Base-by-base conservation (phyloP, 2,113 vertebrate species). In the Proteles cristata region DNA sequence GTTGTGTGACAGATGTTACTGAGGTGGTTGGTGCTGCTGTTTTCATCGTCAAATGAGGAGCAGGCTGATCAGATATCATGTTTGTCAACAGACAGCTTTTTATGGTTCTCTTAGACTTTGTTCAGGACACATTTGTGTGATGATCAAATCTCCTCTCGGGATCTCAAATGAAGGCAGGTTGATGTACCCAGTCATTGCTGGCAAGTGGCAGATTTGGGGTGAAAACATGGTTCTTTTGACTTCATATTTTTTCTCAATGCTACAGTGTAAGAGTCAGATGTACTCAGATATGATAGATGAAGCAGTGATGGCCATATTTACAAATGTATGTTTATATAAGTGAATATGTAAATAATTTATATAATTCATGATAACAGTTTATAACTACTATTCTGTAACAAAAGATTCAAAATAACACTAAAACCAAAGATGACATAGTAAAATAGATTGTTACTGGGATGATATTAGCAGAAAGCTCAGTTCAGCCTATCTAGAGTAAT, bases 321-420 rank as follows among this genome's bases (percentile, higher is more conserved):
- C 16, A 63, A 93, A 84, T 74, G 15, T 31, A 39, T 80, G 8
- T 55, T 63, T 31, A 26, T 43, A 2, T 43, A 11, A 76, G 7
- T 63, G 33, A 1, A 58, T 7, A 50, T 76, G 25, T 61, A 74
- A 92, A 71, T 50, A 74, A 91, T 28, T 93, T 19, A 89, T 39
- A 45, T 28, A 77, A 81, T 77, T 93, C n/a, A 81, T 26, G 94
- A 71, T 81, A 48, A 39, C 15, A 79, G 21, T 50, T 26, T 92
- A 6, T 43, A 68, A 50, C 5, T 48, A 16, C 85, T 96, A 61
- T 48, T 66, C 6, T 93, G 15, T 61, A 88, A 81, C 19, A 91
- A 16, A 96, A n/a, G 43, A 45, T 66, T 89, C 86, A 87, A 82
- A 89, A 73, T 81, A 88, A 89, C 48, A 71, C 35, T 82, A 79